Evolutionary conservation across 2,888 invertebrate genomes (phyloP), one percentile per base, ranked within the genome.

Genomic region (Chrysomela aeneicollis): DNA sequence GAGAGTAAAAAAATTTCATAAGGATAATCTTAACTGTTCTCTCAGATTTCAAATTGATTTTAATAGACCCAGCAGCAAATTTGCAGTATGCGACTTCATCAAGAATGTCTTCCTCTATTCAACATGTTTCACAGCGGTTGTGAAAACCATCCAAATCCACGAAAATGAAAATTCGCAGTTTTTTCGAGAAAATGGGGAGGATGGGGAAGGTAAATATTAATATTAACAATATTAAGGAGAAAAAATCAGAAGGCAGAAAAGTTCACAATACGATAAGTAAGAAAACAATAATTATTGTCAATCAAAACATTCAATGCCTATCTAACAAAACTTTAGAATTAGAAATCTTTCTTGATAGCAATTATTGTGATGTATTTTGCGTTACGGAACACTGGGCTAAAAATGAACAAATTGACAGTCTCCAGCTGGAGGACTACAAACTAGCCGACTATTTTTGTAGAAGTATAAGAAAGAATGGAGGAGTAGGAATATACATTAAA

Each of bases 271-370:
- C 18, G 21, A 50, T 12, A 22, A 50, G n/a, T 21, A 50, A 50
- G 22, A 21, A 50, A 50, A 50, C 50, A 21, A 5, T 50, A 21
- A 21, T 21, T 22, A 50, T 50, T 22, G 9, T 21, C 21, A 15
- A 49, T 49, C 49, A 49, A 49, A 49, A 49, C 18, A 17, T 49
- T 49, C 49, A 49, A 49, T 49, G 12, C 49, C 49, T 49, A 49
- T 49, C 9, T 49, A 17, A 49, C 18, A 49, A 49, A 49, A 18
- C 18, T 49, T 49, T 49, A 17, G 17, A 8, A 19, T 18, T 17
- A 49, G 18, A 17, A 49, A 49, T 49, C 19, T 19, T 49, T 17
- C n/a, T n/a, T n/a, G n/a, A n/a, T n/a, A n/a, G n/a, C n/a, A n/a
- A n/a, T n/a, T n/a, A n/a, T n/a, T n/a, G n/a, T n/a, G n/a, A n/a